Conservation (phyloP, 2,888 invertebrate genomes). For the Hydraecia micacea region DNA sequence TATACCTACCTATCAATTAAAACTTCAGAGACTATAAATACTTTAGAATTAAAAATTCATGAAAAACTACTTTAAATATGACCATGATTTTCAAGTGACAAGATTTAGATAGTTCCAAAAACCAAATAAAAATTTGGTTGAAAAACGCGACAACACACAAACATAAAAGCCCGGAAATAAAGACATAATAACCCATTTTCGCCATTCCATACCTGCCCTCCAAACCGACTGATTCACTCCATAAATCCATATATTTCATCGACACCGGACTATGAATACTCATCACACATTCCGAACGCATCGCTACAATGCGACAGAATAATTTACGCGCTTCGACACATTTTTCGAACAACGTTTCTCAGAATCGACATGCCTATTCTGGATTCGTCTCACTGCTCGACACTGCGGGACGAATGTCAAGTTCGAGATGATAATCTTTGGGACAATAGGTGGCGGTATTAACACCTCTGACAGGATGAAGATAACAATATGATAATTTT, state of each 20-base stretch:
- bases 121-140: not conserved
- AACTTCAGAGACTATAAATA: no score
- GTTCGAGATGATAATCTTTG: constrained; percentile 66
- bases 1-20: not conserved
- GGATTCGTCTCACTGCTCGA: constrained; percentile 79
- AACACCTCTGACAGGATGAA: constrained; percentile 64
- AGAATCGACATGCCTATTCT: constrained; percentile 76
- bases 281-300: constrained; percentile 72
- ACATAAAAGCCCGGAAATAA: not conserved
- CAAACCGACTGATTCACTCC: constrained; percentile 45
- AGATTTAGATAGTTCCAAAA: not conserved
- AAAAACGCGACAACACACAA: not conserved
- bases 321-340: constrained; percentile 81
- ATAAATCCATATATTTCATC: constrained; percentile 51
- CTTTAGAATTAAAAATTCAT: not conserved
- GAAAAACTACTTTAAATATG: not conserved
- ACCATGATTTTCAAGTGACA: not conserved
- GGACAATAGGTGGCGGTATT: constrained; percentile 71
- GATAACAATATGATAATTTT: constrained; percentile 55
- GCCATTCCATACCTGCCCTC: constrained; percentile 17
- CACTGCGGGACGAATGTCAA: constrained; percentile 75
- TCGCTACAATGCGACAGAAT: constrained; percentile 67
- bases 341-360: constrained; percentile 75
- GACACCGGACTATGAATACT: constrained; percentile 49
- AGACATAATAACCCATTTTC: constrained; percentile 22